Evolutionary conservation across 1,140 invertebrate genomes (phyloP), one percentile per base, ranked within the genome.

Genomic region (Cyclina sinensis): DNA sequence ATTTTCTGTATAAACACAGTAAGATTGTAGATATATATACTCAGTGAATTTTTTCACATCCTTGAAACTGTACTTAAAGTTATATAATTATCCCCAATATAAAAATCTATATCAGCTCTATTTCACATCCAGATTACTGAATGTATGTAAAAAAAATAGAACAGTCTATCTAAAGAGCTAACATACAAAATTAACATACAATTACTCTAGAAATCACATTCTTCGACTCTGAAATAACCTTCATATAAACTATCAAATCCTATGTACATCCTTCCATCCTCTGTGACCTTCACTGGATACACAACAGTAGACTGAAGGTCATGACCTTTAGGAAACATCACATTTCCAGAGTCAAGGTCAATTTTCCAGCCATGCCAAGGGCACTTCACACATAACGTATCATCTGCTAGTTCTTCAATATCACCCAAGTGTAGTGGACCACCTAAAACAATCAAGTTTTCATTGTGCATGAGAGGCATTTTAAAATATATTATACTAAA

Each of bases 381-480:
- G 89, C 94, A 94, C 5, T 89, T 85, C 4, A 94, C 92, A 86
- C 93, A 93, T 18, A 93, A n/a, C 3, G 86, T 59, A 39, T 86
- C 88, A 54, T 88, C 89, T 4, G 89, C 92, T 32, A 94, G 59
- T 14, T 90, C 90, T 87, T 94, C 94, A 37, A 94, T 94, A 54
- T 94, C 94, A 18, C 94, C 94, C 24, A 94, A 59, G 83, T 93
- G 92, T 0, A 94, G 88, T 14, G 94, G 94, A n/a, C 94, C 94
- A 32, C 93, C 94, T 94, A 76, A n/a, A n/a, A n/a, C n/a, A n/a
- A n/a, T n/a, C n/a, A n/a, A n/a, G n/a, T n/a, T n/a, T n/a, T n/a
- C n/a, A n/a, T n/a, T n/a, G n/a, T n/a, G n/a, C n/a, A n/a, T n/a
- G n/a, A n/a, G n/a, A n/a, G n/a, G n/a, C n/a, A n/a, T n/a, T n/a